Evolutionary conservation across 1,140 invertebrate species (phyloP), one percentile per base, ranked within the genome.

Genomic region (Rhopalosiphum maidis): DNA sequence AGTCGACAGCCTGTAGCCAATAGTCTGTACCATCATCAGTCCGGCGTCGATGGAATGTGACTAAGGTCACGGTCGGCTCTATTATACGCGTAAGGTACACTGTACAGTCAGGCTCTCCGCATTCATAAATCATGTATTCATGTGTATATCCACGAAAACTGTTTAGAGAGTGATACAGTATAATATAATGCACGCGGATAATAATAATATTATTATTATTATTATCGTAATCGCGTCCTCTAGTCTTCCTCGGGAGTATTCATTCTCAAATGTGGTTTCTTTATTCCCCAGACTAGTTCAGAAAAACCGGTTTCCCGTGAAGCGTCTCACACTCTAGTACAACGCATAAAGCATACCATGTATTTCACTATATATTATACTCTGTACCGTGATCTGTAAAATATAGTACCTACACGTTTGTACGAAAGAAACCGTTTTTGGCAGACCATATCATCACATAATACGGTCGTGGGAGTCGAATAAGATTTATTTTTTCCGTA

Each of bases 1-100:
- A 30, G 60, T n/a, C 46, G 46, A 88, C 46, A 4, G 23, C 30
- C 48, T 51, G 8, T 11, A 46, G 37, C 37, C 11, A 0, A 46
- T 46, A 2, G 43, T 48, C 86, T 30, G 46, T 46, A 46, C 86
- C 48, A 51, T 51, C 43, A 68, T 15, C 37, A 37, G 48, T n/a
- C 48, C 48, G 30, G 87, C 22, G 87, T 48, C 21, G 87, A 55
- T 54, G 87, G 91, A 93, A 93, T 93, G 82, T 86, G 91, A 93
- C 82, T 55, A 93, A 93, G 91, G 91, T 93, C 91, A 93, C 91
- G 91, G 91, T 93, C 91, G 82, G 91, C 22, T 86, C 21, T 91
- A 68, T 60, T 30, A 9, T 68, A 30, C 30, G 30, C 11, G 11
- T n/a, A 68, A 68, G 60, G 60, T 68, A 60, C 51, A 30, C 54